Evolutionary conservation across 2,888 invertebrate species (phyloP).

Genomic region (Leptodirus hochenwartii): DNA sequence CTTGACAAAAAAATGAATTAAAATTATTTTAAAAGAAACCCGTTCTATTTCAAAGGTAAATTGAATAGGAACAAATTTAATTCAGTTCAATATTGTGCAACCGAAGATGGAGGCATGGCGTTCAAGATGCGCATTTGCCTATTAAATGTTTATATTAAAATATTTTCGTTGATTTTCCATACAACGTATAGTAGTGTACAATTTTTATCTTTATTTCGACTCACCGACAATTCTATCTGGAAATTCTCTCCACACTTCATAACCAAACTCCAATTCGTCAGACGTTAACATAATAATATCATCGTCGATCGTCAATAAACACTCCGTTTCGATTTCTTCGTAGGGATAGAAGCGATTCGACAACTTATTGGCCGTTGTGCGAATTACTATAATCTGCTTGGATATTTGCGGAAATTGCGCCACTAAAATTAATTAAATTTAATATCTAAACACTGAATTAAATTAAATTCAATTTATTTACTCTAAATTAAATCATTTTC

Average conservation of each 20-base stretch:
- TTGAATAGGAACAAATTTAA: too few species aligned
- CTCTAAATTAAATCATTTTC: conserved; percentile 1
- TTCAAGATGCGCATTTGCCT: too few species aligned
- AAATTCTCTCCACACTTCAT: conserved; percentile 91
- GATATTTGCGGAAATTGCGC: conserved; percentile 75
- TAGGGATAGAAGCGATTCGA: conserved; percentile 95
- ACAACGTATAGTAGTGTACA: too few species aligned
- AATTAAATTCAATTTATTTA: conserved; percentile 4
- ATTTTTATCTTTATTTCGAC: too few species aligned
- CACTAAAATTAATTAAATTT: conserved; percentile 31
- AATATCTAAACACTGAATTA: conserved; percentile 1
- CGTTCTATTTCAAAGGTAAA: too few species aligned
- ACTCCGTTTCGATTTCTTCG: conserved; percentile 92
- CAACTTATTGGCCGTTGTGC: conserved; percentile 76
- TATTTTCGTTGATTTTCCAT: too few species aligned
- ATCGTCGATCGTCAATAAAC: conserved; percentile 86
- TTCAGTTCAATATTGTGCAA: too few species aligned
- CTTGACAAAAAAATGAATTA: too few species aligned
- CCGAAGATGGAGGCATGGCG: too few species aligned
- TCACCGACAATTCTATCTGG: conserved; percentile 73
- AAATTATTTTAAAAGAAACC: too few species aligned
- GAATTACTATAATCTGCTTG: conserved; percentile 79
- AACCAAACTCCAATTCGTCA: conserved; percentile 90
- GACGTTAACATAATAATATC: conserved; percentile 91
- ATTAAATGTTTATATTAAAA: too few species aligned